Conservation (phyloP, 2,113 vertebrate species). For the Dicaeum eximium region DNA sequence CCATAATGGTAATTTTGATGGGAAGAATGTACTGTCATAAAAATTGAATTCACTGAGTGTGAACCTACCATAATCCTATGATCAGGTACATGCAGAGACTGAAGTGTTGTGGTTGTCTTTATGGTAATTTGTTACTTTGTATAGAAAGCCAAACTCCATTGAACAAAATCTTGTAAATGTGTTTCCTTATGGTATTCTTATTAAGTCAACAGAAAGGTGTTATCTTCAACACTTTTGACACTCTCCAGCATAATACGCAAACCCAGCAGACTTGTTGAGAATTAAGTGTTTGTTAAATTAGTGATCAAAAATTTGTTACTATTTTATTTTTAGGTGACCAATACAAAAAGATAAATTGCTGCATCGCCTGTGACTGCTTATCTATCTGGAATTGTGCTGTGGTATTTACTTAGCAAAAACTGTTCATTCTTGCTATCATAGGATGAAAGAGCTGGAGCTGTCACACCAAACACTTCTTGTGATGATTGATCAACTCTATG, state of each 20-base stretch:
- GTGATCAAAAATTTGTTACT: neutral
- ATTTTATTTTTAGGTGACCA: neutral
- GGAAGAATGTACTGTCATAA: neutral
- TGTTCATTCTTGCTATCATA: neutral
- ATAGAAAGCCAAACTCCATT: accelerated
- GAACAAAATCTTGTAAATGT: neutral
- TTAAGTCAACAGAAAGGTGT: neutral
- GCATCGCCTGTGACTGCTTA: neutral
- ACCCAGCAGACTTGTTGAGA: neutral
- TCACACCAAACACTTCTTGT: slow-evolving; percentile 65
- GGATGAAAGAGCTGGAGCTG: slow-evolving; percentile 69
- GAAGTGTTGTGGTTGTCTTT: neutral
- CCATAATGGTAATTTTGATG: neutral
- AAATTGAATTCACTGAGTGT: neutral
- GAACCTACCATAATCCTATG: neutral
- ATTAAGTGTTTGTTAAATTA: neutral
- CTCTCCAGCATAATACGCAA: neutral
- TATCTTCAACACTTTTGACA: neutral
- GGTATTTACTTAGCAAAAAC: neutral
- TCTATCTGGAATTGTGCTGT: neutral
- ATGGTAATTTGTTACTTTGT: neutral
- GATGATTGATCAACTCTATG: slow-evolving; percentile 30
- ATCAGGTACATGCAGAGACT: neutral
- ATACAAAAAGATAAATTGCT: neutral
- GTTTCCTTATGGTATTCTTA: neutral